Evolutionary conservation across 1,140 invertebrate species (phyloP), one percentile per base, ranked within the genome.

Genomic region (Trichogramma pretiosum): DNA sequence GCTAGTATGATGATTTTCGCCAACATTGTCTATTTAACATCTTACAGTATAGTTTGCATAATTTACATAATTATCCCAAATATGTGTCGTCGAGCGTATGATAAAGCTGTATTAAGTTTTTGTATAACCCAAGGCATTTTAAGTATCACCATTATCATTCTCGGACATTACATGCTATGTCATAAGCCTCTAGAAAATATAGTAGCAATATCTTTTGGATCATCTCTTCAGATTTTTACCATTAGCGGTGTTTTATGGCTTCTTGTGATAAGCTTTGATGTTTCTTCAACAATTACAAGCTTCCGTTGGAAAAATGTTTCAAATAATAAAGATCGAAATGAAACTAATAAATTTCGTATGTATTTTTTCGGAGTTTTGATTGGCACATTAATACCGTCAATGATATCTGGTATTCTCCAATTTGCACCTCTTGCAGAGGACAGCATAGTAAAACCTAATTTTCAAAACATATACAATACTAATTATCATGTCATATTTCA

Each of bases 241-340:
- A 50, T 65, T 36, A 53, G 54, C 3, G 50, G 50, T 0, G 56
- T 57, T 14, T 40, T 57, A 9, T 65, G 65, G 63, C 44, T 65
- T 24, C 53, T 63, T 19, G 48, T 61, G 19, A 60, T 64, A 40
- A 63, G 63, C 41, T 56, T 63, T 19, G 65, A 67, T 36, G 58
- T 65, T 43, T 60, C 62, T 2, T 43, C 61, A 13, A 56, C 56
- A 7, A 66, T 66, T 26, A 66, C 65, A 0, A 54, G 58, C 36
- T 59, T 68, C 24, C 53, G 54, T 28, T 65, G 56, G 59, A 37
- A 47, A 3, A 59, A 57, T 1, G 24, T 55, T 1, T 49, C 17
- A 17, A 48, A 53, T 16, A 24, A 36, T 1, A 58, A 55, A 11
- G 40, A 38, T 3, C 28, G 41, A 1, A 42, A 56, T 35, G 57